Conservation (phyloP, 2,113 vertebrate species). For the Brachyhypopomus gauderio region DNA sequence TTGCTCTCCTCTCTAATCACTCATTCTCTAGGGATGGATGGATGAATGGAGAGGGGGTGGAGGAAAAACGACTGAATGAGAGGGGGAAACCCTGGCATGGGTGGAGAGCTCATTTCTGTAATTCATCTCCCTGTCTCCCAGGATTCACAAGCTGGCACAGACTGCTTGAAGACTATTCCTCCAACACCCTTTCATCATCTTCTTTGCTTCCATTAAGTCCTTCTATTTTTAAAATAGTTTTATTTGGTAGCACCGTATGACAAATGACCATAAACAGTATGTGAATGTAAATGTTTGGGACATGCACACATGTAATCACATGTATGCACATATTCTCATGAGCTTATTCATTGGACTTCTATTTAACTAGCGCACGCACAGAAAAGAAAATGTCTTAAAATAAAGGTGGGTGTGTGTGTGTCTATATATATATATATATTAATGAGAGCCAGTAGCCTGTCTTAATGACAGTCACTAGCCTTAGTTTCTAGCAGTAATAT, state of each 20-base stretch:
- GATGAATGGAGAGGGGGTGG: conserved; percentile 49
- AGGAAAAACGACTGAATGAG: conserved; percentile 43
- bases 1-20: conserved; percentile 72
- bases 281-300: too few relatives aligned
- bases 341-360: too few relatives aligned
- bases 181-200: conserved; percentile 16
- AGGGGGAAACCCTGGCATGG: conserved; percentile 74
- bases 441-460: too few relatives aligned
- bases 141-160: conserved; percentile 69
- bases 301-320: background rate
- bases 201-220: conserved; percentile 41
- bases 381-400: background rate
- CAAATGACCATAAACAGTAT: too few relatives aligned
- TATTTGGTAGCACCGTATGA: background rate
- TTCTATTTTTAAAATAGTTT: conserved; percentile 22
- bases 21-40: conserved; percentile 65
- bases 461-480: too few relatives aligned
- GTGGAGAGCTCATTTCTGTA: conserved; percentile 77
- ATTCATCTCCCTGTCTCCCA: conserved; percentile 73
- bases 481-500: background rate
- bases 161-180: conserved; percentile 60
- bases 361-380: background rate
- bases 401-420: too few relatives aligned
- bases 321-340: too few relatives aligned
- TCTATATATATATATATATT: too few relatives aligned